These are phyloP conservation scores for Anthophora plumipes DNA, from an alignment of 2,888 invertebrate genomes.

Conservation along the genomic window DNA sequence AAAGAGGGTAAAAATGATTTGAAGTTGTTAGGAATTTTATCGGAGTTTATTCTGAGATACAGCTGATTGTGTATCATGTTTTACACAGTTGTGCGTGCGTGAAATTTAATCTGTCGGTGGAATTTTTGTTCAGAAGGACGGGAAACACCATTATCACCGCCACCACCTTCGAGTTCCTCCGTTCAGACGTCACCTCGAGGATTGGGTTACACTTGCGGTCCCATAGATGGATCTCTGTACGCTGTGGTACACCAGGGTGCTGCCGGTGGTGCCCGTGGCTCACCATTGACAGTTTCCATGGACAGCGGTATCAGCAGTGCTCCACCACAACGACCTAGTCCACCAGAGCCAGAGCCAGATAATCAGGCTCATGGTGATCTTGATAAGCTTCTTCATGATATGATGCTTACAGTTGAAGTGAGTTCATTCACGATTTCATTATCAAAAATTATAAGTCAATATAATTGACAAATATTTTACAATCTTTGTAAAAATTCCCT, in stretches of 20 bases:
- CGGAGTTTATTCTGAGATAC: too few relatives aligned
- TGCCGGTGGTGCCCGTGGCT: constrained; percentile 86
- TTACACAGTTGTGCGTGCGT: too few relatives aligned
- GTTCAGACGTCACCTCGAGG: constrained; percentile 84
- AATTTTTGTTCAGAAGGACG: constrained; percentile 86
- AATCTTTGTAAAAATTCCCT: too few relatives aligned
- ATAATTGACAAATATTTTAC: too few relatives aligned
- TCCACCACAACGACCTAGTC: constrained; percentile 83
- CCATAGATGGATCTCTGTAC: constrained; percentile 96
- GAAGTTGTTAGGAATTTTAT: too few relatives aligned
- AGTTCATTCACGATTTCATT: constrained; percentile 36
- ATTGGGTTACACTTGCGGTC: constrained; percentile 91
- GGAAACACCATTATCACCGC: constrained; percentile 85
- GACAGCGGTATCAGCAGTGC: constrained; percentile 94
- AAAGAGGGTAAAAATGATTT: too few relatives aligned
- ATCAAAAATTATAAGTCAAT: neutral
- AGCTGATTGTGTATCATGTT: neutral
- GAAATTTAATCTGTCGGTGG: constrained; percentile 19
- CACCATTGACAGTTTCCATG: constrained; percentile 94
- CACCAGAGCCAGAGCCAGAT: constrained; percentile 80
- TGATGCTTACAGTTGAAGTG: constrained; percentile 95
- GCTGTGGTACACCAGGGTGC: constrained; percentile 86
- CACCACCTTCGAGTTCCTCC: constrained; percentile 84
- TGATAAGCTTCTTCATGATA: constrained; percentile 93
- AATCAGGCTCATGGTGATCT: constrained; percentile 88